Evolutionary conservation across 2,888 invertebrate species (phyloP), one percentile per base, ranked within the genome.

Genomic region (Cantharis rufa): DNA sequence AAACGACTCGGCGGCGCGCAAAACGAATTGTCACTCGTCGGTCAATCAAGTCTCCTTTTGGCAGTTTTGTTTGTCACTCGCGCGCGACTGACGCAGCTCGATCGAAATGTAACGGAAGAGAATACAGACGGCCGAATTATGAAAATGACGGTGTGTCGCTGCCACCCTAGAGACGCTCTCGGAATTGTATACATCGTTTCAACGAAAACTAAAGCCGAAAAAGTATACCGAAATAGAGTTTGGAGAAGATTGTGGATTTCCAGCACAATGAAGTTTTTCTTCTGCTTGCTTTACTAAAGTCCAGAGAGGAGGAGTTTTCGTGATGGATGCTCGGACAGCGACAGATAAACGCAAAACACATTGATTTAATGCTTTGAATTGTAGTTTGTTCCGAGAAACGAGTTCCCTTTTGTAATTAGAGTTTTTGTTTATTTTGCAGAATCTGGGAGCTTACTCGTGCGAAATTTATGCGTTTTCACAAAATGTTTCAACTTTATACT

Each of bases 71-170:
- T 87, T 86, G 86, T 86, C 86, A 48, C 48, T 86, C 87, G 85
- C 84, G 83, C 85, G 87, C 82, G 83, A 87, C 86, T 86, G 86
- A 86, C 87, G 89, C 88, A 88, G 88, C 90, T 89, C 90, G 90
- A 90, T 90, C 89, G 89, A 86, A 87, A 88, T 86, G 83, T 83
- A 88, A 89, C 88, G 88, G 48, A 82, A 85, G 88, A 88, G 90
- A 90, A 90, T 90, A 90, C 90, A 90, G 90, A 90, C 90, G 89
- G 89, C 89, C 88, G 88, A 90, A 90, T 90, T 90, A 90, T 90
- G 90, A 90, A 90, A 90, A 90, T 90, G 88, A 89, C 88, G 85
- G 86, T 87, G 88, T 88, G 74, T 74, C 74, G 76, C 76, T 78
- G 74, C 76, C 78, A 78, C 76, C 74, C 76, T 70, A 79, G 78